Evolutionary conservation across 2,113 vertebrate genomes (phyloP), one percentile per base, ranked within the genome.

Genomic region (Stigmatopora argus): DNA sequence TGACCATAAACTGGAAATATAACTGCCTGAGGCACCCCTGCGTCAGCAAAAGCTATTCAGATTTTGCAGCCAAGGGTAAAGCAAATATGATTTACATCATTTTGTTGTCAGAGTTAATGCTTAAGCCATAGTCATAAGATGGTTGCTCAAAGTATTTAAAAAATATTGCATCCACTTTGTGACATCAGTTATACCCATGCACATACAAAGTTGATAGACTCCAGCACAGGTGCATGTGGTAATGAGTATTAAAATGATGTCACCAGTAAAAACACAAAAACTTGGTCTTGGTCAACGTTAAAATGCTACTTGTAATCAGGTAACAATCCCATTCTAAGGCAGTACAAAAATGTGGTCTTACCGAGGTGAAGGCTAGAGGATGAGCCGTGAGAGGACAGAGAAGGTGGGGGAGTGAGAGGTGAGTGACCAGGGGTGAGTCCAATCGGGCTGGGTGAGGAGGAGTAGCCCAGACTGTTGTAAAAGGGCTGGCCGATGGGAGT

Each of bases 401-500:
- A 97, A 77, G 96, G 96, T 77, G 96, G 96, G 88, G 96, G 96
- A 85, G 96, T 98, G 88, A 98, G 93, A 77, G 95, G 94, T 86
- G 95, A 97, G 92, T 98, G 96, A 86, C 94, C 93, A 68, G 96
- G 94, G 77, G 94, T 97, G 86, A 96, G 94, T 88, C 96, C 95
- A 87, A 98, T 94, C 88, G 96, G 95, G 89, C 96, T 97, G 87
- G 96, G 95, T 86, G 96, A 97, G 85, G 95, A 96, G 84, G 96
- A 96, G 92, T 97, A 96, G 89, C 96, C 94, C 91, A 98, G 92
- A 92, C 95, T 96, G 93, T 94, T 95, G 93, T 96, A 98, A 91
- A 96, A 98, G 72, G 95, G 95, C 87, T 96, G 95, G 71, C 95
- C 96, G 84, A 98, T 94, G 88, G 96, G 94, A 84, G 96, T 94